These are phyloP conservation scores for Patella depressa DNA, from an alignment of 2,888 invertebrate species.

Conservation along the genomic window DNA sequence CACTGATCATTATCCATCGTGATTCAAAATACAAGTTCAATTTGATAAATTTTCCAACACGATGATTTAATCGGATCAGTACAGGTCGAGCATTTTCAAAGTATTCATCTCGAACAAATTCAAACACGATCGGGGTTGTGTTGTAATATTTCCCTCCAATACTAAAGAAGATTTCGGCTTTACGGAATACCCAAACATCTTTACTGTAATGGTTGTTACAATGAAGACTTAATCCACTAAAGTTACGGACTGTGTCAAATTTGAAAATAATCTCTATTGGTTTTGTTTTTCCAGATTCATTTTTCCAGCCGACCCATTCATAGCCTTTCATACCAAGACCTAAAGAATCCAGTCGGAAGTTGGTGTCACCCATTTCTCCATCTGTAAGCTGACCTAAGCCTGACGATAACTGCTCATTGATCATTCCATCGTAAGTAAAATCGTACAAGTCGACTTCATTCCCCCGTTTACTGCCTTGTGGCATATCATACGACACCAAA, in stretches of 20 bases:
- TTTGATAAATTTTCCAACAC: slow-evolving; percentile 85
- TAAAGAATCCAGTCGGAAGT: slow-evolving; percentile 79
- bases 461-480: slow-evolving; percentile 87
- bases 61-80: slow-evolving; percentile 84
- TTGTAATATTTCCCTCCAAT: slow-evolving; percentile 85
- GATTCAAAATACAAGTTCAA: slow-evolving; percentile 84
- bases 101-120: slow-evolving; percentile 81
- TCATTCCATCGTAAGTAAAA: slow-evolving; percentile 84
- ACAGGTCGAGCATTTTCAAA: slow-evolving; percentile 87
- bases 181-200: slow-evolving; percentile 88
- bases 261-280: slow-evolving; percentile 85
- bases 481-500: slow-evolving; percentile 88
- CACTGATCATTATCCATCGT: slow-evolving; percentile 91
- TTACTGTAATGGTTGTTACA: slow-evolving; percentile 89
- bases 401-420: slow-evolving; percentile 68
- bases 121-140: slow-evolving; percentile 79
- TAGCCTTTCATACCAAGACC: slow-evolving; percentile 78
- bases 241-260: slow-evolving; percentile 89
- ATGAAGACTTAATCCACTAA: slow-evolving; percentile 80
- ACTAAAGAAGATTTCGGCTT: slow-evolving; percentile 82
- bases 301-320: slow-evolving; percentile 92
- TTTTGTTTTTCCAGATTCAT: slow-evolving; percentile 75
- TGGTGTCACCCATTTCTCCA: slow-evolving; percentile 83
- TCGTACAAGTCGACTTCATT: slow-evolving; percentile 87
- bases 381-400: slow-evolving; percentile 89